Base-by-base conservation (phyloP, 2,888 invertebrate genomes). In the Harpalus rufipes region DNA sequence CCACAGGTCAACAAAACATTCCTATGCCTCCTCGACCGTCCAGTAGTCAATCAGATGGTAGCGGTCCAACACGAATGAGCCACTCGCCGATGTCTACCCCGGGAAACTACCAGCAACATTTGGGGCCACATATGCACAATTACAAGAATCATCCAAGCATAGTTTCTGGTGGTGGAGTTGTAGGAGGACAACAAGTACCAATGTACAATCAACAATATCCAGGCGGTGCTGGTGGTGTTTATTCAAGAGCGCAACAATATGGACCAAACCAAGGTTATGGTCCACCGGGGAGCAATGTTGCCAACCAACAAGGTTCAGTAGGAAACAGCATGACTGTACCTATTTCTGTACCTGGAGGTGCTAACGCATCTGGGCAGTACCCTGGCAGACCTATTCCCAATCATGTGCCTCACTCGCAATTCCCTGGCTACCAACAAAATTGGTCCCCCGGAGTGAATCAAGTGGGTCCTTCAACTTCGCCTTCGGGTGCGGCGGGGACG, bases 21-120 rank as follows among this genome's bases (percentile, higher is more conserved):
- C 96, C 97, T 93, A 97, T 98, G 96, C 97, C 98, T 91, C 97
- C 97, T 91, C 95, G 98, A 91, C 98, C 98, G 91, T 96, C 97
- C 89, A 97, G 97, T 91, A 94, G 94, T 90, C 95, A 93, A 89
- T 93, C 93, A 86, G 93, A 93, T 89, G 91, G 92, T 89, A 92
- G 92, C 90, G 93, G 93, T 89, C 93, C 94, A 88, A 92, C 93
- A 88, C 93, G 94, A 87, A 93, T 95, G 92, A 94, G 94, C 91
- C 95, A 95, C 90, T 94, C 95, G 87, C 94, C 95, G 87, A 94
- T 95, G 94, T 93, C 94, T 88, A 92, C 93, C 87, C 90, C 90
- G 87, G 92, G 93, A 90, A 93, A 93, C 89, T 94, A 94, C 90
- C 92, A 91, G 87, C 92, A 91, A 87, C 92, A 92, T 86, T 92